Conservation (phyloP, 2,797 vertebrate species). For the Muscicapa striata region DNA sequence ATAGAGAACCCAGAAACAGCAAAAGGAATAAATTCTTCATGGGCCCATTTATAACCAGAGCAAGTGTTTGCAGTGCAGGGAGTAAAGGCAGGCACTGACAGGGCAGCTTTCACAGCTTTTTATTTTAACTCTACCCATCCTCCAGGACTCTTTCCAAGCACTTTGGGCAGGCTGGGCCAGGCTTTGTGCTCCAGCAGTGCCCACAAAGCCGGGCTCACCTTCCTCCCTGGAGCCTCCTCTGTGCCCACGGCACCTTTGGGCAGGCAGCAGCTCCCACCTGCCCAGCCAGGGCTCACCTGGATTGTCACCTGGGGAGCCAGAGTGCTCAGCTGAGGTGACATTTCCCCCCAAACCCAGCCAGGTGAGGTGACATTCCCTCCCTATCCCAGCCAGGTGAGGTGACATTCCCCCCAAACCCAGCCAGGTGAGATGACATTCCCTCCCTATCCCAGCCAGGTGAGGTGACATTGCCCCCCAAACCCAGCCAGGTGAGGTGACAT, state of each 20-base stretch:
- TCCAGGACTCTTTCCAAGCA: not conserved
- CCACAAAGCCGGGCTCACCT: not conserved
- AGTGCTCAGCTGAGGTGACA: too few species aligned
- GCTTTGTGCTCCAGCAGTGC: not conserved
- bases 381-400: too few species aligned
- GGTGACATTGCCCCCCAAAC: too few species aligned
- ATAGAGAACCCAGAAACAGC: conserved; percentile 29
- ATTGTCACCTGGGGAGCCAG: too few species aligned
- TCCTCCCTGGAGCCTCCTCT: not conserved
- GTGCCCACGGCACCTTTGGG: not conserved
- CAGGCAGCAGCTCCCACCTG: not conserved
- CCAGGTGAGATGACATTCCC: too few species aligned
- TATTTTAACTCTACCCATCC: not conserved
- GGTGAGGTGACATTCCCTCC: too few species aligned
- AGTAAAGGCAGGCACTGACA: not conserved
- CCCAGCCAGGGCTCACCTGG: not conserved
- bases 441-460: too few species aligned
- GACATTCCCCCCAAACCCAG: too few species aligned
- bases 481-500: too few species aligned
- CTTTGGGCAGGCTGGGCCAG: not conserved
- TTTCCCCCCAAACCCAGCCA: too few species aligned
- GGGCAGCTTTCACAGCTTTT: not conserved
- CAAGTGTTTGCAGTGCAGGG: conserved; percentile 23
- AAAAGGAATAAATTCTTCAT: conserved; percentile 50
- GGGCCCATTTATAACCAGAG: conserved; percentile 38